Conservation (phyloP, 2,113 vertebrate genomes). For the sheep (Ovis aries) region DNA sequence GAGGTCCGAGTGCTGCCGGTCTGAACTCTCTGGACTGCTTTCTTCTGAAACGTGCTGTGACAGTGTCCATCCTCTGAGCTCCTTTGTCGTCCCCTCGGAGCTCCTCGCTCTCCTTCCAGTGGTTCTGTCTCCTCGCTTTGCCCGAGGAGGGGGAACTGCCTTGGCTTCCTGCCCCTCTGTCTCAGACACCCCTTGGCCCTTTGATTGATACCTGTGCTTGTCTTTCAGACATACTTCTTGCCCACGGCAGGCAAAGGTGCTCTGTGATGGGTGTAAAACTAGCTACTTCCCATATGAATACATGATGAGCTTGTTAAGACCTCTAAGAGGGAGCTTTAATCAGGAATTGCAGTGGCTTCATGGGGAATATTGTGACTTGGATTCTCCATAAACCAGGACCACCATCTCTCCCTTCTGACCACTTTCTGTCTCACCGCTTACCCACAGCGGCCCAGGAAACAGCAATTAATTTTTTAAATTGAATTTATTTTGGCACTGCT, state of each 20-base stretch:
- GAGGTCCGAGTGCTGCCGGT: neutral
- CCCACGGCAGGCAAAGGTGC: neutral
- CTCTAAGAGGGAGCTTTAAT: neutral
- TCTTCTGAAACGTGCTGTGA: neutral
- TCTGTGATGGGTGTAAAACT: neutral
- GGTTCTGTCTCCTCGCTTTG: neutral
- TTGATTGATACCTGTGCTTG: neutral
- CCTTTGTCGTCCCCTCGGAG: neutral
- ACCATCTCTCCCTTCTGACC: neutral
- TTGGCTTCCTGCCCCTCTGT: neutral
- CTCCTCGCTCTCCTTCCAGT: neutral
- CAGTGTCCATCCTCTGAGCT: neutral
- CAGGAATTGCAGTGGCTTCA: neutral
- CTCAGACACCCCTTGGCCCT: neutral
- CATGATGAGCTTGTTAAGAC: neutral
- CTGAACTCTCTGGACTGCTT: neutral
- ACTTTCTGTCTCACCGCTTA: neutral
- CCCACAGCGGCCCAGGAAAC: neutral
- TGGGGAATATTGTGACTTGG: neutral
- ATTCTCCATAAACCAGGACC: neutral
- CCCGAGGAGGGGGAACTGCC: neutral
- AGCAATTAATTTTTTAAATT: neutral
- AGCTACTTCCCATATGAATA: neutral
- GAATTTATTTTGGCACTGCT: neutral
- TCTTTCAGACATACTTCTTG: neutral